A percentile compares a stretch with the other conserved stretches of the same genome.
These are phyloP conservation scores for Phainopepla nitens DNA, from an alignment of 2,113 vertebrate species.

Conservation along the genomic window DNA sequence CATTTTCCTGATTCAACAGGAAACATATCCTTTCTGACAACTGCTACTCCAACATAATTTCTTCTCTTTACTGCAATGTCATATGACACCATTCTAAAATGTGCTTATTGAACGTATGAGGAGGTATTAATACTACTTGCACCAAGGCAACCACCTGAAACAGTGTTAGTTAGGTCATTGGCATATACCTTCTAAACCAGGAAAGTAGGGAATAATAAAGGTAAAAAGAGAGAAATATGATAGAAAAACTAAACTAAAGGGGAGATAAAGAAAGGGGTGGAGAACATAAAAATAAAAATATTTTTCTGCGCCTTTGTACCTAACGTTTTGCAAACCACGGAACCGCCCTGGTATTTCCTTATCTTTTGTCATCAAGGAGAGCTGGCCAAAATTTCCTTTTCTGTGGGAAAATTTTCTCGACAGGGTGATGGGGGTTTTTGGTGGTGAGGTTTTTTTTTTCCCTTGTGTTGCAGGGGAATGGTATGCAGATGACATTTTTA, in stretches of 20 bases:
- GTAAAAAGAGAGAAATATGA: background rate
- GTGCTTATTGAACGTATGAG: background rate
- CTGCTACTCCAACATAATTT: background rate
- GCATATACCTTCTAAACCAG: background rate
- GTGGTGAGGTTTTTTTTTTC: background rate
- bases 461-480: background rate
- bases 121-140: background rate
- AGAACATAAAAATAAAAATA: background rate
- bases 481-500: background rate
- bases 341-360: conserved; percentile 36
- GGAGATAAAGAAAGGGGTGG: background rate
- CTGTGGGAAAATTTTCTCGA: conserved; percentile 26
- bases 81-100: background rate
- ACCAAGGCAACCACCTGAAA: background rate
- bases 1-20: background rate
- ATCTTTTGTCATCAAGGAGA: conserved; percentile 38
- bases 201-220: background rate
- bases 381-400: conserved; percentile 4
- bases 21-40: background rate
- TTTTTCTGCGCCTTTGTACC: conserved; percentile 21
- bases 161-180: background rate
- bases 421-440: background rate
- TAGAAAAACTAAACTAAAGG: background rate
- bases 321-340: background rate
- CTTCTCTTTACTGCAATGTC: background rate